Base-by-base conservation (phyloP, 2,113 vertebrate species). In the Bufo gargarizans region DNA sequence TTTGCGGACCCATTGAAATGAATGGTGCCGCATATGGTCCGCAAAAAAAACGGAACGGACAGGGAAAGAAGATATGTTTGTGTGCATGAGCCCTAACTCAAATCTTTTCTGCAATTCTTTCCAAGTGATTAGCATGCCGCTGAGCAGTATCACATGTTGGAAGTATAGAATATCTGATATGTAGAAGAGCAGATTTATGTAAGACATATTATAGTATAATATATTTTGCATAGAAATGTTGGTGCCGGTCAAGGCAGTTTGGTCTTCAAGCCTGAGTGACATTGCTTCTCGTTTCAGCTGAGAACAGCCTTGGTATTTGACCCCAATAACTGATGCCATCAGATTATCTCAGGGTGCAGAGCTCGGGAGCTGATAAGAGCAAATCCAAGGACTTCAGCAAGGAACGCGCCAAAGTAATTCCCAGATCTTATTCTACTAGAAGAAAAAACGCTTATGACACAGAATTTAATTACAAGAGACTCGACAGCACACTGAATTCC, bases 311-410 rank as follows among this genome's bases (percentile, higher is more conserved):
- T 88, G 87, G 16, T 88, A 77, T 84, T 88, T 88, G 87, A 88
- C 71, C 87, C 69, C 81, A 84, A 84, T 88, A 77, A 88, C 43
- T 53, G 56, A 88, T 88, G 20, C 80, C 55, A 88, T 88, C 80
- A 88, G 80, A 84, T 88, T 88, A 53, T 88, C 79, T 88, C 20
- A 77, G 47, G 80, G 87, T 84, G 80, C 87, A 88, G 87, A 84
- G 80, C 87, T 88, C 80, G 55, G 45, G 49, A 83, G 80, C 80
- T 88, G 87, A 88, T 88, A 88, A 77, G 45, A 77, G 59, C 47
- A 19, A 83, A 53, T 20, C 11, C 71, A 88, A 83, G 87, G 86
- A 88, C 86, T 83, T 81, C 53, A 63, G 55, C 71, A 88, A 65
- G 69, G 45, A 22, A 83, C 8, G 6, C 83, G 80, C 71, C 87